Evolutionary conservation across 2,113 vertebrate genomes (phyloP).

Genomic region (Cynopterus brachyotis): DNA sequence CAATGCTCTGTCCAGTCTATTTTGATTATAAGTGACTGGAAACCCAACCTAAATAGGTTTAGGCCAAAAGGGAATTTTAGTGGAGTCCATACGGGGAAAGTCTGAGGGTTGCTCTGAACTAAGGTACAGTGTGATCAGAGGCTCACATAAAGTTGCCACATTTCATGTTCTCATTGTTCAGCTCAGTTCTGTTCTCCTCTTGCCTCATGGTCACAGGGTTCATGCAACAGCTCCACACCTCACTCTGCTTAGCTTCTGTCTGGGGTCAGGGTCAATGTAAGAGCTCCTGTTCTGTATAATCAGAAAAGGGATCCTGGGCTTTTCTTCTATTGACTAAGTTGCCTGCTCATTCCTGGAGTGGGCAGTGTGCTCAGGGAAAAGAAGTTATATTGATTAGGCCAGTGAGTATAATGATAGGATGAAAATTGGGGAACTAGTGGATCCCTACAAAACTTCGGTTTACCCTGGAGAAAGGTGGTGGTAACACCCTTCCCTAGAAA

Average conservation of each 20-base stretch:
- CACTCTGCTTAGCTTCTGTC: background rate
- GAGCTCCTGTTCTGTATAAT: background rate
- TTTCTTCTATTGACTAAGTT: background rate
- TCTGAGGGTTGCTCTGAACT: background rate
- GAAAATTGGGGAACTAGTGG: background rate
- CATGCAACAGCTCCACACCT: background rate
- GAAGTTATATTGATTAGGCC: background rate
- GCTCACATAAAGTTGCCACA: background rate
- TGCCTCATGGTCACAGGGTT: background rate
- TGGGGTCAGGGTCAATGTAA: background rate
- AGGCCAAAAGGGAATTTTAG: background rate
- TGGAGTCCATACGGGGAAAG: background rate
- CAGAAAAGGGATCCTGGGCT: background rate
- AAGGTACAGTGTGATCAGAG: background rate
- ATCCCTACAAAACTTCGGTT: background rate
- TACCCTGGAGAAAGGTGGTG: background rate
- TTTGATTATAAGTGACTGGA: background rate
- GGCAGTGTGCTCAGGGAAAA: background rate
- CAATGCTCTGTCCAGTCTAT: background rate
- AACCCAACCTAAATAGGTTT: background rate
- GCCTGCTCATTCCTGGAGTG: background rate
- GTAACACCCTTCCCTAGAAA: background rate
- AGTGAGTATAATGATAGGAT: background rate
- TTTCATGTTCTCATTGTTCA: background rate
- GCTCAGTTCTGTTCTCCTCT: background rate